Conservation (phyloP, 1,140 invertebrate species). For the Bradynema listronoti region DNA sequence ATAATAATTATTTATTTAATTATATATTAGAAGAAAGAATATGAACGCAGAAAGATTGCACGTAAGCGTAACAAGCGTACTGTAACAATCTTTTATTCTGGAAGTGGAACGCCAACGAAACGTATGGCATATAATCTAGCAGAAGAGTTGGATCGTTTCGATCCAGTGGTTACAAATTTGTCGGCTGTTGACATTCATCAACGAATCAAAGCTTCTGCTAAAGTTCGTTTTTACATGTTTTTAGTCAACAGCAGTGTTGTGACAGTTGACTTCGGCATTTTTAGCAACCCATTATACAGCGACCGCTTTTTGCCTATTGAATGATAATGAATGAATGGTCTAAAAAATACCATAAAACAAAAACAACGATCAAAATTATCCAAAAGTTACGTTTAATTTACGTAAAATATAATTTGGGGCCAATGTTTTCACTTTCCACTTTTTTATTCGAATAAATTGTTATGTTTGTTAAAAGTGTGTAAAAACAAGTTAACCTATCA, state of each 20-base stretch:
- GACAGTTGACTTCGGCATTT: not conserved
- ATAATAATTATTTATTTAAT: conserved; percentile 6
- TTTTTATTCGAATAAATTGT: no score
- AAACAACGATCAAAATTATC: no score
- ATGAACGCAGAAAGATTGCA: no score
- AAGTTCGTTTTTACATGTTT: conserved; percentile 7
- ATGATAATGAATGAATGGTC: no score
- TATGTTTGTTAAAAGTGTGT: no score
- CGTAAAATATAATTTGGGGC: no score
- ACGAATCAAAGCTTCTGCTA: conserved; percentile 5
- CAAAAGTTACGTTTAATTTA: no score
- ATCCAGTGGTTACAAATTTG: conserved; percentile 27
- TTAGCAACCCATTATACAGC: not conserved
- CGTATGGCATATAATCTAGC: conserved; percentile 26
- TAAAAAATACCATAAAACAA: no score
- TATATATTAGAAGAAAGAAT: no score
- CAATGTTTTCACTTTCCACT: no score
- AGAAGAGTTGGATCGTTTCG: conserved; percentile 22
- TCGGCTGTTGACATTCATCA: conserved; percentile 12
- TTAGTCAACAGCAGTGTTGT: not conserved
- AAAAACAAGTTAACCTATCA: no score
- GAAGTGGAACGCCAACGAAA: conserved; percentile 9
- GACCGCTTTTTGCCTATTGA: no score
- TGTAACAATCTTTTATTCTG: conserved; percentile 14
- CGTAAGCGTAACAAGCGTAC: conserved; percentile 3